phyloP scores from a whole-genome alignment of 2,113 vertebrate genomes.

The Melanerpes formicivorus region DNA sequence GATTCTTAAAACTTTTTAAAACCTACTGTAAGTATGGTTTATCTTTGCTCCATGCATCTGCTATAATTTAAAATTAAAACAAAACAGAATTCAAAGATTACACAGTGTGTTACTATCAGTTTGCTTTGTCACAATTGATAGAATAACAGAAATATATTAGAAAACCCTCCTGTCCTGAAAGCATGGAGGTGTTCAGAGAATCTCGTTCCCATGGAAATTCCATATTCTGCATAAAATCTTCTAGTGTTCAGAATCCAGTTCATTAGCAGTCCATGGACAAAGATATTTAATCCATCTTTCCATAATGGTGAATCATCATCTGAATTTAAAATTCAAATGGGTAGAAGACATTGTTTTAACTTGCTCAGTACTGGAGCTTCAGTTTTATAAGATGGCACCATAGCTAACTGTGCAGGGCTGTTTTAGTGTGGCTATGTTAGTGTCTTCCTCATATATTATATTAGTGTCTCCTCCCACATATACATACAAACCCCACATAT shows the following conservation, averaged over 20 bases:
- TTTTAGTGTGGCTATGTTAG: not conserved
- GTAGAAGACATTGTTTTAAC: slow-evolving; percentile 42
- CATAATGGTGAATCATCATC: slow-evolving; percentile 29
- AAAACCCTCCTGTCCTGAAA: not conserved
- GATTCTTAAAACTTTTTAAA: not conserved
- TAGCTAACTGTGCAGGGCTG: not conserved
- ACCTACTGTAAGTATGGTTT: not conserved
- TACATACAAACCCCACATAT: accelerated
- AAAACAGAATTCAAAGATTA: not conserved
- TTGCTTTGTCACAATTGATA: not conserved
- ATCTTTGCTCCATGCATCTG: not conserved
- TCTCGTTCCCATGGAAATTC: not conserved
- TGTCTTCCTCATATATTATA: not conserved
- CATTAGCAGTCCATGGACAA: slow-evolving; percentile 26
- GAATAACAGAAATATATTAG: not conserved
- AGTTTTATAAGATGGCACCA: not conserved
- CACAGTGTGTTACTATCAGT: not conserved
- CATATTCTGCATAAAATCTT: not conserved
- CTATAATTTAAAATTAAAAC: not conserved
- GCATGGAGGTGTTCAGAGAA: not conserved
- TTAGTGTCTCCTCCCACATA: not conserved
- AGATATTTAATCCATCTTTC: slow-evolving; percentile 50
- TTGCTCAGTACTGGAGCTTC: not conserved
- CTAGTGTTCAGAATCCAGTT: slow-evolving; percentile 32
- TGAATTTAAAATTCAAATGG: slow-evolving; percentile 61